These are phyloP conservation scores for Pachyseris speciosa DNA, from an alignment of 64 coral and sea anemone species.

Conservation along the genomic window DNA sequence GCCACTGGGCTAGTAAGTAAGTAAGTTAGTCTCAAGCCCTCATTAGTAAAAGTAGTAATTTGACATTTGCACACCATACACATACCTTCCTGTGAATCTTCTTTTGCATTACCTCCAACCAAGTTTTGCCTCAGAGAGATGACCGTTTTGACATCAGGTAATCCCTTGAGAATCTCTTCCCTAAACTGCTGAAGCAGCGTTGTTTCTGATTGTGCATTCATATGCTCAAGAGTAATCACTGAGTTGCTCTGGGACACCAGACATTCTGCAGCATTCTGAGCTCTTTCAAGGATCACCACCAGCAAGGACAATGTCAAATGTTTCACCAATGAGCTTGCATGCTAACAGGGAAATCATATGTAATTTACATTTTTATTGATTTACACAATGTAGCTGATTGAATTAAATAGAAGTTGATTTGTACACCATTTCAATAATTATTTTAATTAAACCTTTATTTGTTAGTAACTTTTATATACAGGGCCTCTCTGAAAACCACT, in stretches of 20 bases:
- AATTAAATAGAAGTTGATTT: too few species aligned
- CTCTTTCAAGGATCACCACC: constrained; percentile 62
- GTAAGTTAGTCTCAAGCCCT: too few species aligned
- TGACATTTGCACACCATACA: not conserved
- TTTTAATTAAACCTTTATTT: too few species aligned
- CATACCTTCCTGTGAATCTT: constrained; percentile 1
- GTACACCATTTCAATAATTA: too few species aligned
- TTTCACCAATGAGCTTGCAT: constrained; percentile 72
- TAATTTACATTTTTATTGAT: too few species aligned
- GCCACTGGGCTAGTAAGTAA: too few species aligned
- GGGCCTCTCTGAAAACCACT: too few species aligned
- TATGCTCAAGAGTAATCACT: not conserved
- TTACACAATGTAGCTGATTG: too few species aligned
- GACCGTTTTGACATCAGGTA: constrained; percentile 74
- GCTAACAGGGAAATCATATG: constrained; percentile 1
- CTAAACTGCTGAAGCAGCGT: constrained; percentile 56
- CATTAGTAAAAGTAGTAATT: too few species aligned
- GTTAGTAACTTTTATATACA: too few species aligned
- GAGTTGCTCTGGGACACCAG: not conserved
- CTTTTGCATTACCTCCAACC: constrained; percentile 11
- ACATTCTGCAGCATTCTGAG: constrained; percentile 6
- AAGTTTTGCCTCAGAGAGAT: constrained; percentile 88
- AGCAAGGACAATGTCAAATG: constrained; percentile 59
- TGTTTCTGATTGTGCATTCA: not conserved
- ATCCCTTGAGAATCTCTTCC: constrained; percentile 65